Base-by-base conservation (phyloP, 23 tunicate genomes). In the Botrylloides violaceus region DNA sequence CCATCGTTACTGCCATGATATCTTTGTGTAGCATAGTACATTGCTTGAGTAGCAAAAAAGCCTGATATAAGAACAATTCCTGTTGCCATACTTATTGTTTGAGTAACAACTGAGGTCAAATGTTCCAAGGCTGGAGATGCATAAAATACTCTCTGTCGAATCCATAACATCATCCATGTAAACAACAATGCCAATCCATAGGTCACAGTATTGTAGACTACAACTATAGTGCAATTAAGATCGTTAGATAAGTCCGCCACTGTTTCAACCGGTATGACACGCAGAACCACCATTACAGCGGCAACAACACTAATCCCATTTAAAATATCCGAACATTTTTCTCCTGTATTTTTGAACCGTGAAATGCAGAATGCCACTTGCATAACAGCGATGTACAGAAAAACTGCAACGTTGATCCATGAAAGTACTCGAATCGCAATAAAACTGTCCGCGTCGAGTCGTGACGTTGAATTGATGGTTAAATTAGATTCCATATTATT, bases 11-110 rank as follows among this genome's bases (percentile, higher is more conserved):
- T 3, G 26, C 70, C 70, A 63, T 63, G 70, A 34, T 63, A 63
- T 34, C 33, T 63, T 28, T 12, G 70, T 3, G 70, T 63, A 3
- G 36, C 29, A 28, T 28, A 63, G 9, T 7, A 63, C 7, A 63
- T 4, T 27, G 33, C 33, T 63, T 63, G 70, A 3, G 35, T 63
- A 19, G 35, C 70, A 3, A 63, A 21, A 63, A 63, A 63, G 3
- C 70, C 70, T 29, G 35, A 4, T 3, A 63, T 63, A 33, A 63
- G 70, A 4, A 63, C 70, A 26, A 63, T 34, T 63, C 35, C 70
- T 3, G 35, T 4, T 4, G 36, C 35, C 4, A 26, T 4, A 28
- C 70, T 63, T 4, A 63, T 4, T 27, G 29, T 3, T 33, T 28
- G 26, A 9, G 29, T 26, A 22, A 59, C 28, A 59, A n/a, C 7